Conservation (phyloP, 2,797 vertebrate species). For the Molossus molossus region DNA sequence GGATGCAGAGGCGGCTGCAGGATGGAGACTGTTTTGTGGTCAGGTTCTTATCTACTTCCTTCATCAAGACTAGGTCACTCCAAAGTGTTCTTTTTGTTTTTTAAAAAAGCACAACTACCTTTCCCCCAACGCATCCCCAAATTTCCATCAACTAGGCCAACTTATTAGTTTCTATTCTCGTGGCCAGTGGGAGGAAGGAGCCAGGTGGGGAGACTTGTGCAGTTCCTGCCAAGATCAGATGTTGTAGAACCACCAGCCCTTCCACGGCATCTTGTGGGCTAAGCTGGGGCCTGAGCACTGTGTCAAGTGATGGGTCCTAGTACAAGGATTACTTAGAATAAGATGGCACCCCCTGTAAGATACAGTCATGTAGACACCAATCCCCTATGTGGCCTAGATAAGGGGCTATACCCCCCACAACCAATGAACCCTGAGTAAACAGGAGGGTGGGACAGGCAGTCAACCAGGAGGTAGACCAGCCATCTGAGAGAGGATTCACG, state of each 20-base stretch:
- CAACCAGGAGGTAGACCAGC: background rate
- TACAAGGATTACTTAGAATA: background rate
- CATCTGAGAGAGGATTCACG: background rate
- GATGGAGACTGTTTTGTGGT: constrained; percentile 22
- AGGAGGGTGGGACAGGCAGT: background rate
- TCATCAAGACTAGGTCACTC: constrained; percentile 36
- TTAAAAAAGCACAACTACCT: background rate
- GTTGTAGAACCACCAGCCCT: constrained; percentile 32
- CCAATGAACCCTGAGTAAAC: background rate
- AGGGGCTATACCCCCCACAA: background rate
- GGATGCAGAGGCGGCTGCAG: background rate
- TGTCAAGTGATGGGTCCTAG: background rate
- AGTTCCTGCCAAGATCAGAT: constrained; percentile 70
- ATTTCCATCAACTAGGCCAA: constrained; percentile 18
- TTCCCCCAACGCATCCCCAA: background rate
- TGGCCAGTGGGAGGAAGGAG: constrained; percentile 48
- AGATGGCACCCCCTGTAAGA: background rate
- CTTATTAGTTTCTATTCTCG: constrained; percentile 71
- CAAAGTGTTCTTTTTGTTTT: background rate
- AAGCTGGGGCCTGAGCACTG: background rate
- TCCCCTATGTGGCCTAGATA: background rate
- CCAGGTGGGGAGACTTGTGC: background rate
- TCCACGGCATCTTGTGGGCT: background rate
- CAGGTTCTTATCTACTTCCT: constrained; percentile 53
- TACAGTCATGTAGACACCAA: background rate